phyloP scores from a whole-genome alignment of 2,888 invertebrate genomes.

The Drosophila kambysellisi region DNA sequence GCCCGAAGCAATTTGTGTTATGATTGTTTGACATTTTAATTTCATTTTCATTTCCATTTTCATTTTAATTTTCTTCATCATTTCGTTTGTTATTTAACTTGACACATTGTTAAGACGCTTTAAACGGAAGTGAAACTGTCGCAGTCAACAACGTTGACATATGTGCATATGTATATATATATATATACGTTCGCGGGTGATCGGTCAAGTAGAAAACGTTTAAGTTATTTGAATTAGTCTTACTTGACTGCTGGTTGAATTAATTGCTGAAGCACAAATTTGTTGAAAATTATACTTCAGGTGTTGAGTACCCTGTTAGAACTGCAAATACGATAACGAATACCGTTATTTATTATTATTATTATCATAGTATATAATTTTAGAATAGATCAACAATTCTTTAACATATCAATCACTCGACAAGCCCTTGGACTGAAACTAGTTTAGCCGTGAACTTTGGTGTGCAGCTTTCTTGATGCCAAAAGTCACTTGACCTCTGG shows the following conservation, averaged over 20 bases:
- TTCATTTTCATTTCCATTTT: constrained; percentile 30
- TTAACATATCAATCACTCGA: constrained; percentile 23
- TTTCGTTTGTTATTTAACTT: constrained; percentile 44
- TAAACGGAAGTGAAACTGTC: constrained; percentile 49
- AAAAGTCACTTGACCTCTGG: constrained; percentile 52
- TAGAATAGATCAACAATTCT: too few relatives aligned
- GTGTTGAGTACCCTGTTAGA: neutral
- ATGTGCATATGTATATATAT: neutral
- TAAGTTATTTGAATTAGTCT: neutral
- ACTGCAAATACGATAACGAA: neutral
- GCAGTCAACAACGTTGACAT: constrained; percentile 27
- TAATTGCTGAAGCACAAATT: neutral
- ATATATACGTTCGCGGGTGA: neutral
- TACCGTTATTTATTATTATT: too few relatives aligned
- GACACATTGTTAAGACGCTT: constrained; percentile 21
- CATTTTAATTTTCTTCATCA: constrained; percentile 25
- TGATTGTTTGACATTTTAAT: constrained; percentile 46
- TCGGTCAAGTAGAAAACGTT: constrained; percentile 15
- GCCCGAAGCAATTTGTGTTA: constrained; percentile 24
- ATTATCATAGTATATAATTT: too few relatives aligned
- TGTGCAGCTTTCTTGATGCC: constrained; percentile 32
- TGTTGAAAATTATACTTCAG: too few relatives aligned
- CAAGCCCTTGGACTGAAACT: constrained; percentile 30
- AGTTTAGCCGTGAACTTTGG: constrained; percentile 57
- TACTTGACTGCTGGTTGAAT: neutral